These are phyloP conservation scores for Electrona antarctica DNA, from an alignment of 2,113 vertebrate species.

Conservation along the genomic window DNA sequence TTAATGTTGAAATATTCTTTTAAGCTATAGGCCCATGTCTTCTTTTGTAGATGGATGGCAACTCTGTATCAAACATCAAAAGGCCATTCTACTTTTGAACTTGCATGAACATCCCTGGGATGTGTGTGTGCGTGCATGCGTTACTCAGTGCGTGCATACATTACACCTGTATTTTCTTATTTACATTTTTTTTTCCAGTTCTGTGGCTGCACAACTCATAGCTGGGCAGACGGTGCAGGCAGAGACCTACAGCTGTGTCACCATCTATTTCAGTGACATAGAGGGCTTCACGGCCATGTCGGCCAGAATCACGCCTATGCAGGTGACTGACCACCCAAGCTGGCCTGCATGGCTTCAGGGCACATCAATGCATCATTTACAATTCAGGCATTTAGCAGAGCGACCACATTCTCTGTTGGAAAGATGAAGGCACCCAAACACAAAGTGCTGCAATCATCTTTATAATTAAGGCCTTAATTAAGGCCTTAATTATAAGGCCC, in stretches of 20 bases:
- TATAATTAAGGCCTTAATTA: no score
- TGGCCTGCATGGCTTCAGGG: neutral
- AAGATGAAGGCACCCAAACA: no score
- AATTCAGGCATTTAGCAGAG: no score
- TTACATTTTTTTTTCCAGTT: conserved; percentile 78
- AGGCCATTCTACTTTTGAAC: neutral
- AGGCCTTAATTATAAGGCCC: no score
- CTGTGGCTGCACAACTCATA: conserved; percentile 85
- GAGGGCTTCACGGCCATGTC: conserved; percentile 86
- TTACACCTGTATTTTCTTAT: conserved; percentile 20
- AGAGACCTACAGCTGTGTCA: conserved; percentile 85
- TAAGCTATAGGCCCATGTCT: no score
- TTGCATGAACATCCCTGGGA: neutral
- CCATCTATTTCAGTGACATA: conserved; percentile 89
- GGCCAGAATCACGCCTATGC: conserved; percentile 83
- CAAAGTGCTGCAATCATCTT: no score
- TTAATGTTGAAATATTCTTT: no score
- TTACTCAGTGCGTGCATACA: neutral
- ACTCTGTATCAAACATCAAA: conserved; percentile 7
- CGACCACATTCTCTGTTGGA: no score
- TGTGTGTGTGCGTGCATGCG: no score
- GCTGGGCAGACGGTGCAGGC: conserved; percentile 82
- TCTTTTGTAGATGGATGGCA: no score
- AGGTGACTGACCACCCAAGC: conserved; percentile 67
- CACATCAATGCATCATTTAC: no score